These are phyloP conservation scores for Microctonus hyperodae DNA, from an alignment of 2,888 invertebrate species.

Conservation along the genomic window DNA sequence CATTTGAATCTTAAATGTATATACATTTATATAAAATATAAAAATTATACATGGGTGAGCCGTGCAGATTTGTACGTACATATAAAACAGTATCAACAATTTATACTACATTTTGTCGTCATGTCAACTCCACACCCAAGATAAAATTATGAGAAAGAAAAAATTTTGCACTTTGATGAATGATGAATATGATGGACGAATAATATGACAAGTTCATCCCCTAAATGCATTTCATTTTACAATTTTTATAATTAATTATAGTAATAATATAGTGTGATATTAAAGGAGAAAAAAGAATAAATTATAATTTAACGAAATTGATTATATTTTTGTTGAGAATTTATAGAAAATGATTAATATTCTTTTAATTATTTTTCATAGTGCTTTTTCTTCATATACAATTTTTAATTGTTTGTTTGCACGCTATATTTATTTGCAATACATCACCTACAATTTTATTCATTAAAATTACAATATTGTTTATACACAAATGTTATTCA, in stretches of 20 bases:
- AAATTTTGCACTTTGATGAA: not conserved
- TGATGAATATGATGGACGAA: not conserved
- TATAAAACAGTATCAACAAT: not conserved
- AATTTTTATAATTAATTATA: too few relatives aligned
- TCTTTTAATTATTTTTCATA: too few relatives aligned
- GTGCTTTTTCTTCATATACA: not conserved
- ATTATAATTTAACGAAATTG: too few relatives aligned
- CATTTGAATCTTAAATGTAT: not conserved
- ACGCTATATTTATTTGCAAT: too few relatives aligned
- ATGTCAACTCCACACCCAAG: not conserved
- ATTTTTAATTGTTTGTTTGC: not conserved
- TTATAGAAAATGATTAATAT: too few relatives aligned
- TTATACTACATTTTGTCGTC: not conserved
- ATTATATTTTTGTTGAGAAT: too few relatives aligned
- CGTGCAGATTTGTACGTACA: not conserved
- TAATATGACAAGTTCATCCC: not conserved
- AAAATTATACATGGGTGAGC: not conserved
- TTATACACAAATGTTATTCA: not conserved
- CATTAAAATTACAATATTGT: conserved; percentile 2
- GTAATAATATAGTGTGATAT: too few relatives aligned
- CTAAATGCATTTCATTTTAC: too few relatives aligned
- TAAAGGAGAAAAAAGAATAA: too few relatives aligned
- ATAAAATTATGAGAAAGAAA: not conserved
- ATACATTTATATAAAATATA: not conserved
- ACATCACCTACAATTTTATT: not conserved